Conservation (phyloP, 2,113 vertebrate genomes). For the Eulacestoma nigropectus region DNA sequence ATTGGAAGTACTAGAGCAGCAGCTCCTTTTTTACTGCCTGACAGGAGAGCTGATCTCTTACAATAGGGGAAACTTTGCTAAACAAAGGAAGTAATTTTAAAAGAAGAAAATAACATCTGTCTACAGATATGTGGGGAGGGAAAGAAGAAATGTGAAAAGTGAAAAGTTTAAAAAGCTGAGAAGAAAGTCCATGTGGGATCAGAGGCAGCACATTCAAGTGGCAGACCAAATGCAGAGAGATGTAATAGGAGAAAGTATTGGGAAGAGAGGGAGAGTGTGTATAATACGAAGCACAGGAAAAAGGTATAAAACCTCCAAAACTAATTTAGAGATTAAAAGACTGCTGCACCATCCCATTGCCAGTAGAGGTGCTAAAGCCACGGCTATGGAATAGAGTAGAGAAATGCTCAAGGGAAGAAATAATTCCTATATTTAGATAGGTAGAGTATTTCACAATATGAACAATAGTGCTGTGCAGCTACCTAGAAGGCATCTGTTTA, state of each 20-base stretch:
- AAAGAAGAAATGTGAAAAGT: slow-evolving; percentile 1
- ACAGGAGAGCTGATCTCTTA: slow-evolving; percentile 23
- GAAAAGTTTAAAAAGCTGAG: not conserved
- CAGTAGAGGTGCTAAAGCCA: not conserved
- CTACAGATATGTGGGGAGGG: not conserved
- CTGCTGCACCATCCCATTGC: not conserved
- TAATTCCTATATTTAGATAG: not conserved
- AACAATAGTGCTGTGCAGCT: not conserved
- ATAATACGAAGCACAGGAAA: not conserved
- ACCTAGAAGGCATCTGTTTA: not conserved
- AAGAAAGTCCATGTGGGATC: not conserved
- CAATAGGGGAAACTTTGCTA: slow-evolving; percentile 10
- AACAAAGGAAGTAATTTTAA: slow-evolving; percentile 34
- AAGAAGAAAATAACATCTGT: slow-evolving; percentile 42
- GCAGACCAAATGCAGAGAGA: not conserved
- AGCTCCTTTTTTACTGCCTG: slow-evolving; percentile 5
- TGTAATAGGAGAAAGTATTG: not conserved
- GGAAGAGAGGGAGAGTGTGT: not conserved
- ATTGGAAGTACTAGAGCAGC: not conserved
- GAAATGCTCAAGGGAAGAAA: not conserved
- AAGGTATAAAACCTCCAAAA: not conserved
- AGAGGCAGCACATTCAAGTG: not conserved
- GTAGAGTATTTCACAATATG: not conserved
- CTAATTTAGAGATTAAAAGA: not conserved
- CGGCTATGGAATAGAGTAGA: not conserved